phyloP scores from a whole-genome alignment of 2,797 vertebrate species.

The Microctenopoma stevenorrisi region DNA sequence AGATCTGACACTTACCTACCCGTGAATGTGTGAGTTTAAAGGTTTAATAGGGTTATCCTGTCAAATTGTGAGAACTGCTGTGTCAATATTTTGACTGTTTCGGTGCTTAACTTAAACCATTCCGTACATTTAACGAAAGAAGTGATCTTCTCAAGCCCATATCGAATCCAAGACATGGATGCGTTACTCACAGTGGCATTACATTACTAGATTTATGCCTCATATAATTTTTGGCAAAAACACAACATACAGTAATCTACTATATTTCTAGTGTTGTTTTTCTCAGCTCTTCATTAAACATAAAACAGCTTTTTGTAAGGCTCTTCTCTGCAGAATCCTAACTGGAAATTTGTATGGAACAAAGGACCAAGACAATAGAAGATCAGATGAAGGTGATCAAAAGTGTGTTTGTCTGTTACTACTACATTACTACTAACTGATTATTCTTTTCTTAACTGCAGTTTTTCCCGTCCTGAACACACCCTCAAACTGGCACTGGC shows the following conservation, averaged over 20 bases:
- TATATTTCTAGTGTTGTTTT: background rate
- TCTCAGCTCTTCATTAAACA: background rate
- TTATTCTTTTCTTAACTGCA: too few species aligned
- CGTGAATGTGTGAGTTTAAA: background rate
- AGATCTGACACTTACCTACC: background rate
- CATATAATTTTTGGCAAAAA: constrained; percentile 14
- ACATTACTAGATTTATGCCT: background rate
- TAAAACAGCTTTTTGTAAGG: background rate
- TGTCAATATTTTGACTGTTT: constrained; percentile 25
- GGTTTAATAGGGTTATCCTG: constrained; percentile 27
- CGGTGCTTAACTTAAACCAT: background rate
- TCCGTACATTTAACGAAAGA: background rate
- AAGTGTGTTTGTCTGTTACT: too few species aligned
- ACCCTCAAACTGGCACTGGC: too few species aligned
- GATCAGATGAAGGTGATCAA: too few species aligned
- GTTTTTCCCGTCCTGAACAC: background rate
- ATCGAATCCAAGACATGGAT: too few species aligned
- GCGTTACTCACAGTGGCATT: background rate
- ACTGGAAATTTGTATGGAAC: background rate
- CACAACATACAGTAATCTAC: too few species aligned
- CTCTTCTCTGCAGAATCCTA: background rate
- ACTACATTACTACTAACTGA: too few species aligned
- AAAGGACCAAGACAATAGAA: too few species aligned
- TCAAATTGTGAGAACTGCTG: background rate
- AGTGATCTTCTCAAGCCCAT: background rate